phyloP scores from a whole-genome alignment of 53 echinoderm and acorn worm genomes.

The Pentamera pediparva region DNA sequence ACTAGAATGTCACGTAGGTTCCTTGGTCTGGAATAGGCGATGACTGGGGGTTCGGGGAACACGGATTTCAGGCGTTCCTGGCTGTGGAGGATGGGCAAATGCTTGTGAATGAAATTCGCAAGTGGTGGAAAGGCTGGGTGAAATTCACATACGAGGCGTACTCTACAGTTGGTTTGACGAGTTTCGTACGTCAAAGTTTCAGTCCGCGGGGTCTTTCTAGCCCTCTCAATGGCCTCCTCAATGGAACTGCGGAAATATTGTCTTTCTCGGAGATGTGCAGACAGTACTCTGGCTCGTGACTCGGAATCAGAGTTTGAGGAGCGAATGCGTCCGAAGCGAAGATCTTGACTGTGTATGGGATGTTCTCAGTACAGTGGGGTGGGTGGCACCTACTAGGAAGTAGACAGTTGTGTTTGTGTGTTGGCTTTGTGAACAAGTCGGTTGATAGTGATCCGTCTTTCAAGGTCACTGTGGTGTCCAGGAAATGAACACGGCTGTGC shows the following conservation, averaged over 20 bases:
- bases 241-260: background rate
- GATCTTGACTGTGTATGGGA: background rate
- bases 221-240: background rate
- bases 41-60: too few relatives aligned
- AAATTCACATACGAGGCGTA: background rate
- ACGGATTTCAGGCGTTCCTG: too few relatives aligned
- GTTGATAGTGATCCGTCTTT: too few relatives aligned
- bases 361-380: background rate
- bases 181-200: background rate
- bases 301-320: background rate
- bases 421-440: slow-evolving; percentile 11
- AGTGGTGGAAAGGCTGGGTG: slow-evolving; percentile 1
- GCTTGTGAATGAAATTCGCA: background rate
- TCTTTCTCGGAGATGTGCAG: background rate
- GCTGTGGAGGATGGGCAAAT: too few relatives aligned
- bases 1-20: too few relatives aligned
- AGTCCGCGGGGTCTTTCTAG: background rate
- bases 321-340: background rate
- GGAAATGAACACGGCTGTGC: too few relatives aligned
- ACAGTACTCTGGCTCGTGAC: background rate
- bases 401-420: background rate
- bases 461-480: too few relatives aligned
- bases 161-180: too few relatives aligned
- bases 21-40: too few relatives aligned
- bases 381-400: slow-evolving; percentile 15